Evolutionary conservation across 2,113 vertebrate species (phyloP).

Genomic region (Laterallus jamaicensis): DNA sequence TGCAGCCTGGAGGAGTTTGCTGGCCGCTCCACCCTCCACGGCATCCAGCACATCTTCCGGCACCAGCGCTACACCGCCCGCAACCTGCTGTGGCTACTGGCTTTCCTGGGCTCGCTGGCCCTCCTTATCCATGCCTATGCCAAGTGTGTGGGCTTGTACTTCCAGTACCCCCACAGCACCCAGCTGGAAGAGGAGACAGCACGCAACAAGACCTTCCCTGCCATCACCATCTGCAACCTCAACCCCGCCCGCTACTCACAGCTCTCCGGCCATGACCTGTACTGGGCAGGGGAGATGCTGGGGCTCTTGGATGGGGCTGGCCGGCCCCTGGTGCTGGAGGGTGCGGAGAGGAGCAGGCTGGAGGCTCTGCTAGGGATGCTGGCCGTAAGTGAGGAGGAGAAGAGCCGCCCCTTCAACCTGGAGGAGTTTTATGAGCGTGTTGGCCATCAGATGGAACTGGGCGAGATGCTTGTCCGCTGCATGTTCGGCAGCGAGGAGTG

Average conservation of each 20-base stretch:
- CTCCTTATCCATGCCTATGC: slow-evolving; percentile 41
- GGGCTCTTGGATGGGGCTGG: slow-evolving; percentile 50
- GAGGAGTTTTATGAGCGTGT: slow-evolving; percentile 51
- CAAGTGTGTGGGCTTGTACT: slow-evolving; percentile 50
- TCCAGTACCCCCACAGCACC: slow-evolving; percentile 68
- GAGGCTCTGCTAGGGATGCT: neutral
- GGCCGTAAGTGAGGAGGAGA: neutral
- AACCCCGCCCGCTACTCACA: slow-evolving; percentile 58
- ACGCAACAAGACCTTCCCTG: slow-evolving; percentile 42
- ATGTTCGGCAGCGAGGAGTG: slow-evolving; percentile 59
- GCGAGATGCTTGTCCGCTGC: slow-evolving; percentile 73
- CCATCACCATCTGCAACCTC: slow-evolving; percentile 70
- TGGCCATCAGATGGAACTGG: slow-evolving; percentile 66
- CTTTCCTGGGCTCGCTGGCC: slow-evolving; percentile 47
- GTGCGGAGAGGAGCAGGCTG: neutral
- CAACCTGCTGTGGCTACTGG: slow-evolving; percentile 62
- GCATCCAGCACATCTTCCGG: slow-evolving; percentile 63
- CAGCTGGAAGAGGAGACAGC: slow-evolving; percentile 59
- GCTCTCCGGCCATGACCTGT: slow-evolving; percentile 54
- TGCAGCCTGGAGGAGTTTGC: slow-evolving; percentile 62
- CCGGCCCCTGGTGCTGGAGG: neutral
- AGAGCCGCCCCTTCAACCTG: slow-evolving; percentile 54
- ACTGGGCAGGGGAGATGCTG: slow-evolving; percentile 65
- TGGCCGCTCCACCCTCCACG: slow-evolving; percentile 53
- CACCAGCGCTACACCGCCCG: neutral